Percentiles rank a stretch among this genome's conserved stretches.
Evolutionary conservation across 2,113 vertebrate species (phyloP).

Genomic region (Cercopithecus mona): DNA sequence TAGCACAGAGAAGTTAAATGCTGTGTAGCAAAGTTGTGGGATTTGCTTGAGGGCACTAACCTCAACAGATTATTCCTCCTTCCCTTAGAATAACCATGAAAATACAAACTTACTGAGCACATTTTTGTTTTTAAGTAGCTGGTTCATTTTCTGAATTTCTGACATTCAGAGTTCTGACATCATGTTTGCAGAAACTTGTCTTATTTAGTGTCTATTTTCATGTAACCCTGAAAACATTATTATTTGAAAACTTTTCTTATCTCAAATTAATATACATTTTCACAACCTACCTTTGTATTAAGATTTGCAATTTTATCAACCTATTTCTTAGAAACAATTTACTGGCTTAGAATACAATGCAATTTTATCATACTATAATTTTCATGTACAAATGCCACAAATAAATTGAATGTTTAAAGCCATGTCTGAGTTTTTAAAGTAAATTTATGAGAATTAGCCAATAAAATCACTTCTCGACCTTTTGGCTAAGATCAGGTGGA

Average conservation of each 20-base stretch:
- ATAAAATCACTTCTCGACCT: too few relatives aligned
- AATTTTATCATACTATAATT: background rate
- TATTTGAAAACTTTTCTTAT: background rate
- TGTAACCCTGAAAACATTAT: background rate
- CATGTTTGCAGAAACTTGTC: background rate
- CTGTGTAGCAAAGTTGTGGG: background rate
- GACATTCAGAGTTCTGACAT: background rate
- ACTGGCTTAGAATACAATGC: background rate
- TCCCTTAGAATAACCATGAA: background rate
- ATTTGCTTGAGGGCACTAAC: background rate
- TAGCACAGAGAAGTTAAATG: background rate
- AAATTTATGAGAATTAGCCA: background rate
- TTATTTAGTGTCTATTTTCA: background rate
- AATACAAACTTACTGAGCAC: background rate
- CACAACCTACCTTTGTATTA: background rate
- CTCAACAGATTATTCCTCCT: background rate
- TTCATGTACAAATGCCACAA: background rate
- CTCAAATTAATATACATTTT: constrained; percentile 20
- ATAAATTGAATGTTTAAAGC: constrained; percentile 42
- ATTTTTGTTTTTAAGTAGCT: background rate
- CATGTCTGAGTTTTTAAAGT: constrained; percentile 47
- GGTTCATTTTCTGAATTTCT: constrained; percentile 13
- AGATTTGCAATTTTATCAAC: background rate
- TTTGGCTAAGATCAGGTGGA: too few relatives aligned
- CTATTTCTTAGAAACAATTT: constrained; percentile 27